Evolutionary conservation across 2,888 invertebrate species (phyloP).

Genomic region (Boloria selene): DNA sequence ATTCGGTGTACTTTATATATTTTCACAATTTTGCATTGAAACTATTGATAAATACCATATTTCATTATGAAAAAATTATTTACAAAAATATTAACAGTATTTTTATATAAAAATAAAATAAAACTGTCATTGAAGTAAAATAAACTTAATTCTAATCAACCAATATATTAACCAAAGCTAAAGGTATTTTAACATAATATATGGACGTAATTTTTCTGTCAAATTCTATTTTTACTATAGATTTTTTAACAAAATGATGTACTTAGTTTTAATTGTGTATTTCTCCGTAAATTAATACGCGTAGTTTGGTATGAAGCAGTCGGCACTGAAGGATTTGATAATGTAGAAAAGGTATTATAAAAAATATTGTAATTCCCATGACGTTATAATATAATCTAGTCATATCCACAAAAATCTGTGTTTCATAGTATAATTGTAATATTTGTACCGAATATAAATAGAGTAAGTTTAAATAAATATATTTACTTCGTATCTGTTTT

Average conservation of each 20-base stretch:
- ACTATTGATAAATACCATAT: neutral
- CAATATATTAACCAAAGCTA: neutral
- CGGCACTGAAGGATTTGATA: conserved; percentile 70
- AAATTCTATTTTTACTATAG: conserved; percentile 12
- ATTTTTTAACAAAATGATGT: conserved; percentile 7
- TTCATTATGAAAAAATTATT: neutral
- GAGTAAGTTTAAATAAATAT: conserved; percentile 51
- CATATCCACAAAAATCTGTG: conserved; percentile 31
- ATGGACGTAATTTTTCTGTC: neutral
- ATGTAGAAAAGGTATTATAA: conserved; percentile 52
- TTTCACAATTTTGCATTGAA: neutral
- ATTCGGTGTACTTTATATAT: neutral
- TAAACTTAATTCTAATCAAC: too few species aligned
- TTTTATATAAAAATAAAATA: neutral
- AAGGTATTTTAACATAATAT: conserved; percentile 3
- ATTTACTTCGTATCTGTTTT: conserved; percentile 32
- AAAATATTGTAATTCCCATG: conserved; percentile 34
- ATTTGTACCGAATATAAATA: conserved; percentile 51
- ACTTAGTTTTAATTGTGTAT: conserved; percentile 23
- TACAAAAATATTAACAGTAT: too few species aligned
- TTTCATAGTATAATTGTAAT: conserved; percentile 36
- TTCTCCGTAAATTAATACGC: conserved; percentile 13
- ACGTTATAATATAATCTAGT: conserved; percentile 26
- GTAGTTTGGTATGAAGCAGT: conserved; percentile 24
- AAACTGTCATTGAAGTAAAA: neutral